Evolutionary conservation across 2,113 vertebrate species (phyloP), one percentile per base, ranked within the genome.

Genomic region (Lutjanus erythropterus): DNA sequence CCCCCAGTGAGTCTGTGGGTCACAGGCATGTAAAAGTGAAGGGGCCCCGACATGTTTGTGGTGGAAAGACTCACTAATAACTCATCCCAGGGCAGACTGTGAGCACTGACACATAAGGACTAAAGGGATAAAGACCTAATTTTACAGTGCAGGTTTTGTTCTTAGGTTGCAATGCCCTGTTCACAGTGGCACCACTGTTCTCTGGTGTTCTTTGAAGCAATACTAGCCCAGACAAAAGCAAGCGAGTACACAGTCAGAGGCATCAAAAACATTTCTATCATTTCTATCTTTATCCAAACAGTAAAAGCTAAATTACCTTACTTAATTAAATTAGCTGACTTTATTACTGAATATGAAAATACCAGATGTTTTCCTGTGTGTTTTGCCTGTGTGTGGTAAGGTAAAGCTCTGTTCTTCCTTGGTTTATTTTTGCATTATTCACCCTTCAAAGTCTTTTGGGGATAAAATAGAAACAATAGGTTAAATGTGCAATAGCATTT

Each of bases 31-130:
- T 71, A 62, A 59, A 76, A 75, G 47, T 80, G 60, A 80, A 74
- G 62, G 55, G 58, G 56, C 67, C 50, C 52, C 19, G 53, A 87
- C 81, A 84, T 12, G 4, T 69, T 58, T 53, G 71, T 59, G 41
- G 56, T 64, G 80, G 73, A 88, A 89, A 84, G 58, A 56, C 50
- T 70, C 42, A 18, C 52, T 56, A 60, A 53, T 62, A 73, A 59
- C 16, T 80, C 58, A 62, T 59, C 76, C 31, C 5, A 0, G 25
- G 10, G 65, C 25, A 52, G 78, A 60, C 71, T 33, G 60, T 31
- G 37, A 47, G 49, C 41, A 65, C 11, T 83, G 87, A 87, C 84
- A 86, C 59, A 53, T 62, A 81, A 81, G 78, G 78, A 83, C 76
- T 81, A 61, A 71, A 70, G 39, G 70, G 33, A 71, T 66, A 31